Evolutionary conservation across 2,113 vertebrate species (phyloP).

Genomic region (Ploceus nigricollis): DNA sequence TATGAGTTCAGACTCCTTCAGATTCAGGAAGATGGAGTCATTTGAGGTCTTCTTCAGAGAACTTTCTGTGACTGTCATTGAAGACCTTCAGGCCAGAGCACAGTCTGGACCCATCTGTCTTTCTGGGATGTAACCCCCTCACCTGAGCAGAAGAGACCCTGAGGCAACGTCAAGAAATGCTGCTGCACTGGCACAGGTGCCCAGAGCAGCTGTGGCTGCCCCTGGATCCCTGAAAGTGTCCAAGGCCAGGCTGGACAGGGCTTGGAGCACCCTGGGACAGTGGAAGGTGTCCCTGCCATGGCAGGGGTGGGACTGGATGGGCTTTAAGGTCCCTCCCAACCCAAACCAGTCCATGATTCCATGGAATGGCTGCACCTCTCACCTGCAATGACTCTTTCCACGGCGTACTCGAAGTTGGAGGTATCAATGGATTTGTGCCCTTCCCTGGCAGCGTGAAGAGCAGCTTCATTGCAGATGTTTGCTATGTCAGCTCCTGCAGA

Average conservation of each 20-base stretch:
- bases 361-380: neutral
- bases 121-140: neutral
- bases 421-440: constrained; percentile 90
- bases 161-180: neutral
- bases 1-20: neutral
- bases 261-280: rapidly evolving
- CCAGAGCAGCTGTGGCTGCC: neutral
- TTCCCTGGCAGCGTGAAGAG: constrained; percentile 91
- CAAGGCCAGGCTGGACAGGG: rapidly evolving
- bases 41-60: neutral
- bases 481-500: constrained; percentile 94
- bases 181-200: neutral
- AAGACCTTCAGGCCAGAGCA: neutral
- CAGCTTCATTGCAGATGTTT: constrained; percentile 96
- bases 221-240: neutral
- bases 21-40: neutral
- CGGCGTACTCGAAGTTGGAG: constrained; percentile 90
- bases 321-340: neutral
- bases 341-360: neutral
- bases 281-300: neutral
- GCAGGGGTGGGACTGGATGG: rapidly evolving
- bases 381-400: constrained; percentile 95
- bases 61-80: neutral
- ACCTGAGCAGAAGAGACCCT: neutral
- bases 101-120: neutral